Evolutionary conservation across 2,888 invertebrate genomes (phyloP).

Genomic region (Callyntrura guangdongensis): DNA sequence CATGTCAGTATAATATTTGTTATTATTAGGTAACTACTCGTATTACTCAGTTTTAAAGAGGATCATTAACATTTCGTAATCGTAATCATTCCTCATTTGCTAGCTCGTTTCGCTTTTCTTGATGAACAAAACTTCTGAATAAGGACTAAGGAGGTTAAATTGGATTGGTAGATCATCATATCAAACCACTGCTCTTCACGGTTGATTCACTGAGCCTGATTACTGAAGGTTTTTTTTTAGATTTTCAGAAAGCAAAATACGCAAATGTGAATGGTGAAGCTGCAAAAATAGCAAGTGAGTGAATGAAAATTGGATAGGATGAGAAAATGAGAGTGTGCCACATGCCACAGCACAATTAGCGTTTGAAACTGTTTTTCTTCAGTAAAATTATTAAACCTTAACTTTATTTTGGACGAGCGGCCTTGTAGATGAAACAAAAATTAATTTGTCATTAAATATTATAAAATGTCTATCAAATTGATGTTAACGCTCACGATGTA

Average conservation of each 20-base stretch:
- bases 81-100: neutral
- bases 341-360: neutral
- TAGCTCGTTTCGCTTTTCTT: neutral
- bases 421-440: neutral
- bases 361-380: neutral
- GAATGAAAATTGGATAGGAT: too few species aligned
- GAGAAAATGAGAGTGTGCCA: neutral
- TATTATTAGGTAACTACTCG: neutral
- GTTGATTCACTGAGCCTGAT: too few species aligned
- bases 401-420: neutral
- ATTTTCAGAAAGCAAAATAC: too few species aligned
- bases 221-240: too few species aligned
- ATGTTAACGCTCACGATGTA: neutral
- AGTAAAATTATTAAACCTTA: neutral
- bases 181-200: neutral
- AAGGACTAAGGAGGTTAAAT: neutral
- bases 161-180: neutral
- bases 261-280: too few species aligned
- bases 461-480: neutral
- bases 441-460: neutral
- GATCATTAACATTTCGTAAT: slow-evolving; percentile 20
- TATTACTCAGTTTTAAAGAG: neutral
- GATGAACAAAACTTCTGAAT: too few species aligned
- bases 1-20: neutral
- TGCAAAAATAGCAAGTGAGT: too few species aligned